Percentiles rank a stretch among this genome's conserved stretches.
phyloP scores from a whole-genome alignment of 2,113 vertebrate species.

The Platysteira castanea region DNA sequence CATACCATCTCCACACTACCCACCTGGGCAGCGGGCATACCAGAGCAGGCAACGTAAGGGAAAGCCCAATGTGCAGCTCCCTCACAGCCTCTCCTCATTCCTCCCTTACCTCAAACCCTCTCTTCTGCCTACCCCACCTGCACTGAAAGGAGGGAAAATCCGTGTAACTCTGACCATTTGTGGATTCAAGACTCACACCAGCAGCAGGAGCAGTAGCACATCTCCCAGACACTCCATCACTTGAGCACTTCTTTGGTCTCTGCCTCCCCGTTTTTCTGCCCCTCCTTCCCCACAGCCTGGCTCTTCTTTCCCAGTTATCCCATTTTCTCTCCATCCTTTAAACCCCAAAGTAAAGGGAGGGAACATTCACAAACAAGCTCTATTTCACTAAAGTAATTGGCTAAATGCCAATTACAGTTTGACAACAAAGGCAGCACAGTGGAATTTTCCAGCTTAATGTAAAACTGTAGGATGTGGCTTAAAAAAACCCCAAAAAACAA shows the following conservation, averaged over 20 bases:
- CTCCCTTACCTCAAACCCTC: neutral
- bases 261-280: neutral
- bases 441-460: neutral
- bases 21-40: neutral
- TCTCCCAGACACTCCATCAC: neutral
- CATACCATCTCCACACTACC: neutral
- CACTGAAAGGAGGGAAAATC: neutral
- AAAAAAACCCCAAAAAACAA: neutral
- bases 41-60: neutral
- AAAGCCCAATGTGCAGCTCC: neutral
- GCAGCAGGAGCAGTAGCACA: neutral
- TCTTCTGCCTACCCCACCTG: neutral
- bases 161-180: neutral
- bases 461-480: neutral
- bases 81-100: neutral
- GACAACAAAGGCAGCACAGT: neutral
- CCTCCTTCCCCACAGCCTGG: neutral
- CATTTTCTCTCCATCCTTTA: neutral
- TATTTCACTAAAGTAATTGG: neutral
- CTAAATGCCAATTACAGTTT: neutral
- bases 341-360: neutral
- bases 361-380: accelerated
- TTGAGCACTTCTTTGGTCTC: neutral
- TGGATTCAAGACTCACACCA: neutral
- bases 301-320: neutral